phyloP scores from a whole-genome alignment of 1,140 invertebrate species.

The Drosophila tristis region DNA sequence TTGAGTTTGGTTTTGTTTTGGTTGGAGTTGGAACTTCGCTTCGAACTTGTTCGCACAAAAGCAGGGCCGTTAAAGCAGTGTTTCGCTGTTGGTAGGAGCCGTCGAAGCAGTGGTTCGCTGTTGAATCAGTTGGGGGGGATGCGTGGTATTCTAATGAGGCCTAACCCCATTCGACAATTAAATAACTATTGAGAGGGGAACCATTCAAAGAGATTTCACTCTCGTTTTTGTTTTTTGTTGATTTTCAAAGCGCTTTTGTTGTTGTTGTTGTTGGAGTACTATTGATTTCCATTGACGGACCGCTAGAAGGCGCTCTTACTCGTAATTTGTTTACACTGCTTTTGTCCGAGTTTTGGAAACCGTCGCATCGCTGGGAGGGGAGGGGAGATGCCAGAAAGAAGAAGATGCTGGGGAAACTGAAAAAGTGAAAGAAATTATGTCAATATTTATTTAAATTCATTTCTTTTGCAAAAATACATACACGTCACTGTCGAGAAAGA shows the following conservation, averaged over 20 bases:
- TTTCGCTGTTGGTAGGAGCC: neutral
- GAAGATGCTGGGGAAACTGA: slow-evolving; percentile 8
- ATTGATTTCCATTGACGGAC: slow-evolving; percentile 7
- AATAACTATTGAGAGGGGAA: slow-evolving; percentile 54
- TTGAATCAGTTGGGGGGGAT: neutral
- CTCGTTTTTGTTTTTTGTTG: slow-evolving; percentile 70
- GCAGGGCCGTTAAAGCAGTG: slow-evolving; percentile 26
- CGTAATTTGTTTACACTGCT: slow-evolving; percentile 42
- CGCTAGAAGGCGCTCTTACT: slow-evolving; percentile 15
- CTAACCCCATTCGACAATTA: slow-evolving; percentile 60
- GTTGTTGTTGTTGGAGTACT: slow-evolving; percentile 10
- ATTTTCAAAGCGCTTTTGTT: slow-evolving; percentile 14
- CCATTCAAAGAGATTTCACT: slow-evolving; percentile 66
- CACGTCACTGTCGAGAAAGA: slow-evolving; percentile 10
- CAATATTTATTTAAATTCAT: slow-evolving; percentile 83
- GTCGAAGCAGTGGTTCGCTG: slow-evolving; percentile 13
- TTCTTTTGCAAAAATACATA: slow-evolving; percentile 58
- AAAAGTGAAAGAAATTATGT: slow-evolving; percentile 74
- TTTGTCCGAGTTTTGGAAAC: slow-evolving; percentile 17
- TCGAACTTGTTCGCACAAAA: slow-evolving; percentile 28
- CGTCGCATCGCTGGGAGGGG: neutral
- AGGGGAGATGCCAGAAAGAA: neutral
- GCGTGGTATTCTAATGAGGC: slow-evolving; percentile 50
- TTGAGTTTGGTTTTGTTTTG: slow-evolving; percentile 8
- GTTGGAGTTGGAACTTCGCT: slow-evolving; percentile 11